Conservation (phyloP, 2,113 vertebrate species). For the Colinus virginianus region DNA sequence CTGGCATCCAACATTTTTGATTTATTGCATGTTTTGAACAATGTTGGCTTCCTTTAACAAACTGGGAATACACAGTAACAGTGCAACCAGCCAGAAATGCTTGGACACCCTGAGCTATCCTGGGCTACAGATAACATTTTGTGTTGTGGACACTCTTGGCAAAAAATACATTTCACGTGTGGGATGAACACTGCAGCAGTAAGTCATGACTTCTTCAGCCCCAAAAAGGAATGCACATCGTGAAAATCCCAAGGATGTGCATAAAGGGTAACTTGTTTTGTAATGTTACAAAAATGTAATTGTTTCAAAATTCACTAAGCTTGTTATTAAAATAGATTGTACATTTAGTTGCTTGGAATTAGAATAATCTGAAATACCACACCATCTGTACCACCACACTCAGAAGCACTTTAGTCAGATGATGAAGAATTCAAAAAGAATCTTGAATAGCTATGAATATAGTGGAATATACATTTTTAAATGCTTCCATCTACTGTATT, state of each 20-base stretch:
- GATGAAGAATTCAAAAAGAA: slow-evolving; percentile 50
- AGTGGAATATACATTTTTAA: background rate
- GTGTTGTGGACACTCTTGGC: background rate
- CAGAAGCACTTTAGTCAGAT: slow-evolving; percentile 24
- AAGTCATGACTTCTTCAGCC: background rate
- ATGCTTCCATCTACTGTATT: slow-evolving; percentile 7
- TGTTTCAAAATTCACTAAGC: slow-evolving; percentile 47
- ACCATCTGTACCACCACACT: slow-evolving; percentile 38
- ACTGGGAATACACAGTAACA: slow-evolving; percentile 44
- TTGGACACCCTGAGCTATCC: background rate
- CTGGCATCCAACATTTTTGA: background rate
- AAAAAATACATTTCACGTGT: background rate
- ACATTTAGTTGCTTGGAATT: slow-evolving; percentile 50
- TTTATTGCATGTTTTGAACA: background rate
- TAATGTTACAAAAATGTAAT: slow-evolving; percentile 30
- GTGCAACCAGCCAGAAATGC: slow-evolving; percentile 22
- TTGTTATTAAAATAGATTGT: slow-evolving; percentile 40
- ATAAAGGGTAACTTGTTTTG: background rate
- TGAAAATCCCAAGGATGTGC: slow-evolving; percentile 45
- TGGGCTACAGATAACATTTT: background rate
- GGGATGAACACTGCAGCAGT: slow-evolving; percentile 23
- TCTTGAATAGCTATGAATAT: slow-evolving; percentile 21
- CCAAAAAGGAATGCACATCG: slow-evolving; percentile 48
- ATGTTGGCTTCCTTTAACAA: slow-evolving; percentile 10
- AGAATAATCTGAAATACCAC: slow-evolving; percentile 52